phyloP scores from a whole-genome alignment of 2,888 invertebrate genomes.

The Linyphia triangularis region DNA sequence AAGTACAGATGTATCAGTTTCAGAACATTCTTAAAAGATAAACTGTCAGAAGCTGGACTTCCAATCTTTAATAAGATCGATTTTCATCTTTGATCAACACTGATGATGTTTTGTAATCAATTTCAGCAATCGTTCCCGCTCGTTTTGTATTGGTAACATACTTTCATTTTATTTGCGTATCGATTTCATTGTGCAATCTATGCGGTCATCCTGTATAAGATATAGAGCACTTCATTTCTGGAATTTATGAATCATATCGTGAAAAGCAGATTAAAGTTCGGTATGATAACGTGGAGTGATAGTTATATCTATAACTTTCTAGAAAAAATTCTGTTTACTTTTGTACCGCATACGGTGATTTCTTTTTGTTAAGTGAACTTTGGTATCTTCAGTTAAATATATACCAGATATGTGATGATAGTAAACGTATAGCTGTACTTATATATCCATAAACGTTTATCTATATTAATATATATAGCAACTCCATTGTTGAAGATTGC shows the following conservation, averaged over 20 bases:
- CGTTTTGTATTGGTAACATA: background rate
- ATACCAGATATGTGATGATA: no score
- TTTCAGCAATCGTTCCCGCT: background rate
- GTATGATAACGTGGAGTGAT: constrained; percentile 2
- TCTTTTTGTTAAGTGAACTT: constrained; percentile 8
- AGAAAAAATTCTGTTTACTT: constrained; percentile 24
- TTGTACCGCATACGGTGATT: background rate
- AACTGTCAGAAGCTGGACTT: background rate
- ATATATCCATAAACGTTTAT: no score
- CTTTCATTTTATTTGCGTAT: background rate
- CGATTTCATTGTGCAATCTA: background rate
- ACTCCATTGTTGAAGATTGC: no score
- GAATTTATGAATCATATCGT: background rate
- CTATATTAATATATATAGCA: no score
- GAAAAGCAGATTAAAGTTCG: constrained; percentile 17
- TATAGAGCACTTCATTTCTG: background rate
- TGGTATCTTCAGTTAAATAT: no score
- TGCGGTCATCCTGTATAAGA: background rate
- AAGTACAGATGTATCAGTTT: no score
- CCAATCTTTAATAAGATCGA: background rate
- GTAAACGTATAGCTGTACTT: no score
- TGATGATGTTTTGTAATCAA: background rate
- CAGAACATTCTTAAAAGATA: no score
- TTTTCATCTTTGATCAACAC: background rate
- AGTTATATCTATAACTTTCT: background rate